Percentiles rank a stretch among this genome's conserved stretches.
These are phyloP conservation scores for Tigriopus japonicus DNA, from an alignment of 1,140 invertebrate species.

Conservation along the genomic window DNA sequence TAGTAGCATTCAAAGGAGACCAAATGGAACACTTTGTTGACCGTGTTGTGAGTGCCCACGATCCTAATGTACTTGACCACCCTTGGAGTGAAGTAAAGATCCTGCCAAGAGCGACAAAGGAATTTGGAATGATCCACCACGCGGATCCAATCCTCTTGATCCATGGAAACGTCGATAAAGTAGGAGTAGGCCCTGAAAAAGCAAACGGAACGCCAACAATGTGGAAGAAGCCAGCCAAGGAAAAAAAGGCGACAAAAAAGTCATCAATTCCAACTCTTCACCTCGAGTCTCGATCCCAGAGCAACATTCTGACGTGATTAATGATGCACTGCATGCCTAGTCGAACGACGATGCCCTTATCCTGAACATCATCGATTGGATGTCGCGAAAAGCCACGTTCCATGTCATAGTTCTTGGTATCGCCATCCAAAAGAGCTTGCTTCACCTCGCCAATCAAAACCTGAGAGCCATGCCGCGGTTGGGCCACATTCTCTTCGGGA, in stretches of 20 bases:
- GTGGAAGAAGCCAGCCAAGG: background rate
- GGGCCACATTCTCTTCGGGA: constrained; percentile 77
- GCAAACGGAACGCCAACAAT: constrained; percentile 16
- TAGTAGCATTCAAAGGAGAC: constrained; percentile 78
- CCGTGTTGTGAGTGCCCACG: constrained; percentile 83
- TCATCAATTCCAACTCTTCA: constrained; percentile 20
- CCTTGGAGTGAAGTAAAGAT: constrained; percentile 69
- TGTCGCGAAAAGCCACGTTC: constrained; percentile 81
- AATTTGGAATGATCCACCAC: constrained; percentile 79
- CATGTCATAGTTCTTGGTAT: constrained; percentile 68
- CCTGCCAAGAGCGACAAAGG: constrained; percentile 89
- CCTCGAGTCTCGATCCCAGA: constrained; percentile 86
- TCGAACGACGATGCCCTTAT: constrained; percentile 66
- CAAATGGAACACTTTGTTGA: constrained; percentile 86
- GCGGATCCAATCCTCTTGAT: constrained; percentile 81
- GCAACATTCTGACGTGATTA: constrained; percentile 73
- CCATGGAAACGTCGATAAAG: constrained; percentile 86
- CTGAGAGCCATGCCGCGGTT: constrained; percentile 48
- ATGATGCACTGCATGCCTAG: constrained; percentile 71
- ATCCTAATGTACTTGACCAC: constrained; percentile 72
- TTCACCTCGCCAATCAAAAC: constrained; percentile 73
- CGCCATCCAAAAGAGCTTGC: constrained; percentile 64
- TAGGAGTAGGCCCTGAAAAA: constrained; percentile 70
- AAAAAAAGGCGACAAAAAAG: constrained; percentile 3
- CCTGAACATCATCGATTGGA: constrained; percentile 59